Base-by-base conservation (phyloP, 2,888 invertebrate species). In the Dorcus hopei region DNA sequence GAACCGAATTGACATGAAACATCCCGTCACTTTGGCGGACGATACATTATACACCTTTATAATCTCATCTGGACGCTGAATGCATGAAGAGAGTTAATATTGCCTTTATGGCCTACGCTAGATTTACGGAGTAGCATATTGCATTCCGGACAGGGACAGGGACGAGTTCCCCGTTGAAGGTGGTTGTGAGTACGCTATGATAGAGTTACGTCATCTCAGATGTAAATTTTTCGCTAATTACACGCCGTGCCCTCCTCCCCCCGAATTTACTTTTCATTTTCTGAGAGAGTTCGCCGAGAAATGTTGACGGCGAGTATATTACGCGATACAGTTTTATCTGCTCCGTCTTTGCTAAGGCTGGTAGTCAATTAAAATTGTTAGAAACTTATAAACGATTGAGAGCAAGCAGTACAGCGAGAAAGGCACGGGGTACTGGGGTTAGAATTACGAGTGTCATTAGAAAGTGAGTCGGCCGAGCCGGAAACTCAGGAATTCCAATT, bases 401-500 rank as follows among this genome's bases (percentile, higher is more conserved):
- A 68, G 11, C 43, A 40, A 48, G 51, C 19, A n/a, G 16, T 40
- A 39, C 19, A 38, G 52, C 26, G 38, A 23, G 23, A 39, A 57
- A 52, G 40, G 49, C 39, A 40, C 40, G 39, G 41, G 39, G 52
- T 26, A 23, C 49, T 41, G 39, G 49, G 11, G 40, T 47, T 52
- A 70, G 69, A 71, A 72, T 72, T 73, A 71, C 70, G 71, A 71
- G 71, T 71, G 74, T 72, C 72, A 75, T 76, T 76, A 73, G 72
- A 67, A 68, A 71, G 70, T 71, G 71, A 72, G 72, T 73, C 68
- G 72, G 71, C 72, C 68, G 70, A 69, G 69, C 64, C 72, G 68
- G 70, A 68, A 70, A 72, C 73, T 74, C 71, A 73, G 76, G 77
- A 77, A 78, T 77, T 77, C 72, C 75, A 77, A 77, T 77, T 77